Percentiles rank a stretch among this genome's conserved stretches.
phyloP scores from a whole-genome alignment of 2,888 invertebrate genomes.

The Lepidochitona cinerea region DNA sequence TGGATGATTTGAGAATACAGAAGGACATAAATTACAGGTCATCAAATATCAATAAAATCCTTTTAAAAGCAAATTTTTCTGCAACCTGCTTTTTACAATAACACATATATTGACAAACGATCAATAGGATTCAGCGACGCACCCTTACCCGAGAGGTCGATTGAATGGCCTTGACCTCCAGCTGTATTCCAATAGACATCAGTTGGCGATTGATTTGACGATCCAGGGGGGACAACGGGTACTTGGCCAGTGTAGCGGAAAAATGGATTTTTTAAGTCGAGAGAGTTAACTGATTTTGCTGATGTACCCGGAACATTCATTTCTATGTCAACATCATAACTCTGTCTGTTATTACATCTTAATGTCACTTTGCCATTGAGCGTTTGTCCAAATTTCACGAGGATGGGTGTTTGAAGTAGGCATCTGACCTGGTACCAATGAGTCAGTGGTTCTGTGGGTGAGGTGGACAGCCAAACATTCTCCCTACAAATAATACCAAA shows the following conservation, averaged over 20 bases:
- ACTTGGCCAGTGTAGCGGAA: constrained; percentile 78
- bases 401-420: constrained; percentile 91
- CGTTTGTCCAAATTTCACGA: constrained; percentile 94
- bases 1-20: no score
- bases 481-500: constrained; percentile 73
- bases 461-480: constrained; percentile 96
- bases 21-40: no score
- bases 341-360: constrained; percentile 95
- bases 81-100: no score
- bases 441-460: constrained; percentile 97
- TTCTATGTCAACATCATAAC: constrained; percentile 98
- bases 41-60: no score
- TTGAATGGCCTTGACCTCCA: constrained; percentile 13
- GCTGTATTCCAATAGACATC: constrained; percentile 75
- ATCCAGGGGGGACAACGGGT: constrained; percentile 93
- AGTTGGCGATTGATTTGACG: constrained; percentile 91
- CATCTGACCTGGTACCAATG: constrained; percentile 99
- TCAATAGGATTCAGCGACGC: no score
- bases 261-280: constrained; percentile 98
- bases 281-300: constrained; percentile 85
- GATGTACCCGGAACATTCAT: constrained; percentile 90
- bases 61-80: no score
- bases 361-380: constrained; percentile 89
- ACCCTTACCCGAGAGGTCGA: constrained; percentile 4
- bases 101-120: no score